These are phyloP conservation scores for Heteropelma amictum DNA, from an alignment of 2,888 invertebrate species.

Conservation along the genomic window DNA sequence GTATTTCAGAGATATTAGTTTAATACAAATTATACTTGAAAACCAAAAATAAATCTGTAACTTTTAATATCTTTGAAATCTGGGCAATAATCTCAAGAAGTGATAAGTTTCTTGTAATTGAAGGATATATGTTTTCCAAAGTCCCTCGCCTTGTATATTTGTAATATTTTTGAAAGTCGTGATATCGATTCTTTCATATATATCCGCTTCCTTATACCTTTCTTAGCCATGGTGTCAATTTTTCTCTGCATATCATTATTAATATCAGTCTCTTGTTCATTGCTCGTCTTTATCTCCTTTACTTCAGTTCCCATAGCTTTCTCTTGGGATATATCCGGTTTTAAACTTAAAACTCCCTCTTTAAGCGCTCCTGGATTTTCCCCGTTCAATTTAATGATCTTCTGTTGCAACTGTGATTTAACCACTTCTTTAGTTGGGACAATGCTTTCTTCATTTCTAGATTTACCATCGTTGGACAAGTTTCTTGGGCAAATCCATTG, in stretches of 20 bases:
- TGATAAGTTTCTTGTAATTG: no score
- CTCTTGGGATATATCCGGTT: conserved; percentile 34
- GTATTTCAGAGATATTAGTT: no score
- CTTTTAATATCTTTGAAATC: no score
- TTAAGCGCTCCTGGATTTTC: conserved; percentile 73
- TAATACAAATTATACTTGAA: no score
- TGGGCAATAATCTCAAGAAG: no score
- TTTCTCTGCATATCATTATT: conserved; percentile 27
- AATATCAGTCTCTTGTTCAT: conserved; percentile 41
- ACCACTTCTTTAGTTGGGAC: conserved; percentile 40
- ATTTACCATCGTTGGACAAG: conserved; percentile 58
- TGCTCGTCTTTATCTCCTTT: conserved; percentile 42
- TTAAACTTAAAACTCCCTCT: conserved; percentile 67
- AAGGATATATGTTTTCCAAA: no score
- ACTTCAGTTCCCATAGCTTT: conserved; percentile 38
- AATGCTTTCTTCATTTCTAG: conserved; percentile 42
- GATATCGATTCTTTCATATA: background rate
- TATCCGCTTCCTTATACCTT: conserved; percentile 23
- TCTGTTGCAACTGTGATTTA: conserved; percentile 59
- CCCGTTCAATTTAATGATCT: conserved; percentile 66
- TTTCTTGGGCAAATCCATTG: conserved; percentile 57
- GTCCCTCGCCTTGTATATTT: no score
- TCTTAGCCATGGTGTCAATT: conserved; percentile 47
- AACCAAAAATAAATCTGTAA: no score
- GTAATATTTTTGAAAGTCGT: background rate